Evolutionary conservation across 2,888 invertebrate genomes (phyloP).

Genomic region (Halictus quadricinctus): DNA sequence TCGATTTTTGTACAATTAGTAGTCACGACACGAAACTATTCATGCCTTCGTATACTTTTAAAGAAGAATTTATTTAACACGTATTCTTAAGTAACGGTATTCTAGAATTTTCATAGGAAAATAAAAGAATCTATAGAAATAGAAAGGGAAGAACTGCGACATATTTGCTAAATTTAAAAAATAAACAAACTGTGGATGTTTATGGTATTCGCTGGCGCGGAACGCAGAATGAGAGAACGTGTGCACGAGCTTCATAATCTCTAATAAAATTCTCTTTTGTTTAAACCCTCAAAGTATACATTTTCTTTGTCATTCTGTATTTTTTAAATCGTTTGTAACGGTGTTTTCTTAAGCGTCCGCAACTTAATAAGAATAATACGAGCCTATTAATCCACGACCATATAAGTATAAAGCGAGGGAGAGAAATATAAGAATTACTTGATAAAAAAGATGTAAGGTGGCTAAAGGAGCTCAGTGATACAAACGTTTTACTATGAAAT

Average conservation of each 20-base stretch:
- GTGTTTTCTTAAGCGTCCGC: background rate
- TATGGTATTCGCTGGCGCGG: background rate
- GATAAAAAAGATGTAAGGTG: background rate
- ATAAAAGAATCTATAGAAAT: too few relatives aligned
- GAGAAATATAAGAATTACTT: background rate
- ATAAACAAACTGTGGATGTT: background rate
- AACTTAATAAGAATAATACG: background rate
- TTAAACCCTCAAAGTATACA: too few relatives aligned
- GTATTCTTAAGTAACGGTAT: background rate
- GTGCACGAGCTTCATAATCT: too few relatives aligned
- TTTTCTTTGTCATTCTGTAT: too few relatives aligned
- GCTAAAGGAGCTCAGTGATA: background rate
- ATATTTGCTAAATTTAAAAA: background rate
- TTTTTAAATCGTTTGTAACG: background rate
- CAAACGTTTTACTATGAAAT: background rate
- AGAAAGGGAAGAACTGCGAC: background rate
- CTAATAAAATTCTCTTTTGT: too few relatives aligned
- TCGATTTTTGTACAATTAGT: background rate
- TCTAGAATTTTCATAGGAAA: too few relatives aligned
- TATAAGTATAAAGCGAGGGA: background rate
- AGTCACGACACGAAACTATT: too few relatives aligned
- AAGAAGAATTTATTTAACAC: background rate
- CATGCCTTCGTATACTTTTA: background rate
- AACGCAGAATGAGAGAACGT: background rate
- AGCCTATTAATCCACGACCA: background rate